These are phyloP conservation scores for Isoperla grammatica DNA, from an alignment of 2,888 invertebrate species.

Conservation along the genomic window DNA sequence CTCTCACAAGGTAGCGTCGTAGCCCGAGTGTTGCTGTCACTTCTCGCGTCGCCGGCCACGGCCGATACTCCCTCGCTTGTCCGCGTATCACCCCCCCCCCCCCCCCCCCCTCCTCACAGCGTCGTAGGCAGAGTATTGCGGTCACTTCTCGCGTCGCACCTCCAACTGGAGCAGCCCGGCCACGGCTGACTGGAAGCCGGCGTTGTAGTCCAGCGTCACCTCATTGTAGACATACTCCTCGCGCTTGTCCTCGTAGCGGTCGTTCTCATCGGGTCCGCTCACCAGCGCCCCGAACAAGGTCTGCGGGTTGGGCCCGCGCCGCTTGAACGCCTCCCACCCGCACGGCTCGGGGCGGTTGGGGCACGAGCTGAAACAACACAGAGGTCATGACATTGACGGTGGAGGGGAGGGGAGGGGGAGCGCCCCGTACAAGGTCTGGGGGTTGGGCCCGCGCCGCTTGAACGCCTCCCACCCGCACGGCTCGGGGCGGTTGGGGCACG, in stretches of 20 bases:
- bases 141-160: too few species aligned
- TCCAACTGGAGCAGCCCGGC: constrained; percentile 46
- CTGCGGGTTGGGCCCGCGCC: constrained; percentile 48
- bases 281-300: constrained; percentile 51
- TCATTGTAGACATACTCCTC: constrained; percentile 52
- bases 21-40: too few species aligned
- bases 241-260: constrained; percentile 48
- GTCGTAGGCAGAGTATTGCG: too few species aligned
- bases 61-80: too few species aligned
- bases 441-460: constrained; percentile 37
- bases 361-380: constrained; percentile 46
- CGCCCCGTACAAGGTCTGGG: neutral
- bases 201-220: constrained; percentile 53
- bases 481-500: constrained; percentile 47
- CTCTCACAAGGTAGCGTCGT: too few species aligned
- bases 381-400: too few species aligned
- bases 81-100: too few species aligned
- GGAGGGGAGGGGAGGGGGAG: neutral
- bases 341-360: constrained; percentile 47
- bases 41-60: too few species aligned
- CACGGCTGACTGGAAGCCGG: constrained; percentile 50
- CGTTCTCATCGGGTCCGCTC: constrained; percentile 51
- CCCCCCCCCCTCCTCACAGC: too few species aligned
- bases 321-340: constrained; percentile 46
- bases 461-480: constrained; percentile 49